Conservation (phyloP, 2,797 vertebrate genomes). For the Semaprochilodus insignis region DNA sequence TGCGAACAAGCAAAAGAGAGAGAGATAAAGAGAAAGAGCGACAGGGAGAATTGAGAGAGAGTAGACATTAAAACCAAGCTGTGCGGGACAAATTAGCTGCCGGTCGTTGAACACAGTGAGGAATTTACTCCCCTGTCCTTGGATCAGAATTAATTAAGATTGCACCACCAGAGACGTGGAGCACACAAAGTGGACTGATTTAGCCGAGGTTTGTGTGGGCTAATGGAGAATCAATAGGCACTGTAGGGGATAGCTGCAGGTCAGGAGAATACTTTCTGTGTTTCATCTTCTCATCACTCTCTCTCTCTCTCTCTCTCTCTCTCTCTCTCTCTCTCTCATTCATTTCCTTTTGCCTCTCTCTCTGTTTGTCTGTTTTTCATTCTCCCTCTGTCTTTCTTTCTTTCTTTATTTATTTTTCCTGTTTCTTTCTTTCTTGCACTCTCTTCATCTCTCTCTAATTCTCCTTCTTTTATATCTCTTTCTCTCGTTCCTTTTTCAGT, state of each 20-base stretch:
- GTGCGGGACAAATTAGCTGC: conserved; percentile 54
- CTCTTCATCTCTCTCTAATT: too few species aligned
- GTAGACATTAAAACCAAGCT: conserved; percentile 53
- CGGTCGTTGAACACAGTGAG: conserved; percentile 53
- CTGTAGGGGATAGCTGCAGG: conserved; percentile 46
- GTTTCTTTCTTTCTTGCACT: too few species aligned
- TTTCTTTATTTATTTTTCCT: background rate
- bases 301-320: background rate
- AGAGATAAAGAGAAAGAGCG: background rate
- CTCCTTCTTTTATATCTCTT: too few species aligned
- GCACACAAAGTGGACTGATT: conserved; percentile 55
- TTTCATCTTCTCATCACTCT: background rate
- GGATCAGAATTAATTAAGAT: conserved; percentile 58
- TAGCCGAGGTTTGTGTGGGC: conserved; percentile 39
- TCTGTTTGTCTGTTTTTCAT: background rate
- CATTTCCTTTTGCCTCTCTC: background rate
- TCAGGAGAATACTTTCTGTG: conserved; percentile 20
- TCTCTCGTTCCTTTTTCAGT: too few species aligned
- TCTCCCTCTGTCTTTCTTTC: background rate
- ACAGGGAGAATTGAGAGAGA: conserved; percentile 17
- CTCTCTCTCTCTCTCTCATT: background rate
- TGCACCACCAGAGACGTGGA: conserved; percentile 38
- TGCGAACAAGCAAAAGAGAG: too few species aligned
- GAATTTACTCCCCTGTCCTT: conserved; percentile 54
- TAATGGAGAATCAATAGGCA: conserved; percentile 59